Base-by-base conservation (phyloP, 2,888 invertebrate genomes). In the Stenichneumon culpator region DNA sequence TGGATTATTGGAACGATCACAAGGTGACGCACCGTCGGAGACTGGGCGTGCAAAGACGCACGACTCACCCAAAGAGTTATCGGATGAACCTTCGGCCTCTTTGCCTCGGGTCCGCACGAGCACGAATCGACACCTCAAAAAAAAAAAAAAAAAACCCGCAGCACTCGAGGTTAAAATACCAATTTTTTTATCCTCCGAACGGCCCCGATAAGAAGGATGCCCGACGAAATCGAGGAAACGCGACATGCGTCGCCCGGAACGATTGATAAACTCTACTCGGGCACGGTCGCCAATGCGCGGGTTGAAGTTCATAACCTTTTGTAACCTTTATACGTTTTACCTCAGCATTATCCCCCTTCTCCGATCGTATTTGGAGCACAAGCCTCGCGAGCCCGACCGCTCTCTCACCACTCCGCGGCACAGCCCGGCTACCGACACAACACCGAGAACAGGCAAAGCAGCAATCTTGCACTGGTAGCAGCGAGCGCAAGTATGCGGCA, bases 261-360 rank as follows among this genome's bases (percentile, higher is more conserved):
- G 89, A 87, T 90, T 90, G 88, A 88, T 89, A 89, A 87, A 86
- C 87, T 86, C 87, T 90, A 86, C 88, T 87, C 39, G 89, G 87
- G 79, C 89, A 88, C 88, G 44, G 86, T 88, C 89, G 87, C 88
- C 86, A 84, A 88, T 87, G 81, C 87, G 87, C 88, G 89, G 89
- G 90, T 90, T 89, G 90, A 90, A 92, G 92, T 92, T 92, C 92
- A 90, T 92, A 92, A 92, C 92, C 92, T 92, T 90, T 90, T 90
- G 88, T 90, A 91, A 91, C 91, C 91, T 92, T 91, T 90, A 86
- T 87, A 77, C 54, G 69, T 69, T 84, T 89, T 89, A 90, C 91
- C 89, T 89, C 90, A 90, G 84, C 90, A 87, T 88, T 87, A 52
- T 90, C 89, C 88, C 88, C 83, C 83, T 81, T 84, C 86, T 74